A percentile compares a stretch with the other conserved stretches of the same genome.
Evolutionary conservation across 2,113 vertebrate species (phyloP).

Genomic region (Hypomesus transpacificus): DNA sequence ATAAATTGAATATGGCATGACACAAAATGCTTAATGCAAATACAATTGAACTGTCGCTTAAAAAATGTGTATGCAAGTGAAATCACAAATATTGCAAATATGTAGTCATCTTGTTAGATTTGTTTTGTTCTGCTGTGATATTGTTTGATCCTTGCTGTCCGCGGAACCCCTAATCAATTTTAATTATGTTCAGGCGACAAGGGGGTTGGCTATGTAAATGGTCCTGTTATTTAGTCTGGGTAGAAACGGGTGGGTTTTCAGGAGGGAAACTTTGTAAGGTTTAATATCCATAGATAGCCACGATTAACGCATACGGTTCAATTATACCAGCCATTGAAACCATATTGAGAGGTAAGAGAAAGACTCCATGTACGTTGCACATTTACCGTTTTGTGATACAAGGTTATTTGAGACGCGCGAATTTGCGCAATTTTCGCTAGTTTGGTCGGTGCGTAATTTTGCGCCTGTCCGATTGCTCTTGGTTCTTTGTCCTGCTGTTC

Average conservation of each 20-base stretch:
- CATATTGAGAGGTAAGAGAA: conserved; percentile 65
- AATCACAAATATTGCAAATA: too few species aligned
- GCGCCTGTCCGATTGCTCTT: conserved; percentile 63
- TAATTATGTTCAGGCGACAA: conserved; percentile 34
- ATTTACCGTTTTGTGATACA: conserved; percentile 26
- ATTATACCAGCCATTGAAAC: conserved; percentile 54
- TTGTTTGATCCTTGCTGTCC: neutral
- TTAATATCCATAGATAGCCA: conserved; percentile 72
- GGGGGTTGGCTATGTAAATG: conserved; percentile 18
- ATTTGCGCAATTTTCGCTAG: conserved; percentile 71
- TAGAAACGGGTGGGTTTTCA: conserved; percentile 75
- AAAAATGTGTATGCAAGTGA: too few species aligned
- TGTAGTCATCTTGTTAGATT: neutral
- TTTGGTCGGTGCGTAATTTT: conserved; percentile 69
- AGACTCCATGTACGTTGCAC: neutral
- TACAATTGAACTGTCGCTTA: too few species aligned
- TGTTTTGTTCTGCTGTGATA: neutral
- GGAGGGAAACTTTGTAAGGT: conserved; percentile 79
- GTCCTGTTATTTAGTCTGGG: conserved; percentile 65
- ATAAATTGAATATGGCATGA: too few species aligned
- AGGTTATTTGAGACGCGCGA: conserved; percentile 44
- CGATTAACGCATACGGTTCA: conserved; percentile 55
- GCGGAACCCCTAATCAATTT: neutral
- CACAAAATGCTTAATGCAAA: too few species aligned
- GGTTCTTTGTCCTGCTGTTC: conserved; percentile 72